Percentiles rank a stretch among this genome's conserved stretches.
These are phyloP conservation scores for Cochlearius cochlearius DNA, from an alignment of 2,113 vertebrate genomes.

Conservation along the genomic window DNA sequence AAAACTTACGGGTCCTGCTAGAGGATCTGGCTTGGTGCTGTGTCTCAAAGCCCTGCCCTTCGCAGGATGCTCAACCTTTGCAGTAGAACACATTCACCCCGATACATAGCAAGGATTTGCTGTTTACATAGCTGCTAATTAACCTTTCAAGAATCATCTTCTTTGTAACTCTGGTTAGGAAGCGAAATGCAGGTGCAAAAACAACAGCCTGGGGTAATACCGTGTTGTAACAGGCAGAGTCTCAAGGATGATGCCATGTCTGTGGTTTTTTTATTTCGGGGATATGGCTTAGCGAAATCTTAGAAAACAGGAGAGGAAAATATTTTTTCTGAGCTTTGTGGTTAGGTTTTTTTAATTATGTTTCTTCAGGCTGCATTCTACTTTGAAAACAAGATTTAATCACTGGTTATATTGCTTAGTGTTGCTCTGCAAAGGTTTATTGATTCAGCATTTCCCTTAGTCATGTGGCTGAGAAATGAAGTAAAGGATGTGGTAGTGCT, in stretches of 20 bases:
- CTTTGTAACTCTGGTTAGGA: conserved; percentile 39
- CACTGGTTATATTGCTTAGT: conserved; percentile 8
- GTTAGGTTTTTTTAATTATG: not conserved
- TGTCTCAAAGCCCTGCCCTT: not conserved
- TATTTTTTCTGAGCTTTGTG: conserved; percentile 1
- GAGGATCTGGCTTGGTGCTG: not conserved
- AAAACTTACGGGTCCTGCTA: not conserved
- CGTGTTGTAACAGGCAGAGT: conserved; percentile 13
- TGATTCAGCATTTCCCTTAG: conserved; percentile 26
- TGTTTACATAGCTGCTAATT: conserved; percentile 43
- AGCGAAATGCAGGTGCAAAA: conserved; percentile 58
- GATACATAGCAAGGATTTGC: not conserved
- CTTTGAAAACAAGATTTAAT: conserved; percentile 34
- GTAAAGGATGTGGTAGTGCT: not conserved
- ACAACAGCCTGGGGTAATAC: conserved; percentile 34
- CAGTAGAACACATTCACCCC: not conserved
- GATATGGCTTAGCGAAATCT: not conserved
- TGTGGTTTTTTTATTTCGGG: not conserved
- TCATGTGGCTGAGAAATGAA: not conserved
- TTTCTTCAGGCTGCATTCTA: conserved; percentile 40
- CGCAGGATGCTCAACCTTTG: accelerated
- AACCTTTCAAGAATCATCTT: conserved; percentile 8
- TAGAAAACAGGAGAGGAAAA: not conserved
- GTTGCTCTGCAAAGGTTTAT: conserved; percentile 16
- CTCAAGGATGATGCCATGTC: conserved; percentile 33